Conservation (phyloP, 2,797 vertebrate species). For the Oreochromis grahami region DNA sequence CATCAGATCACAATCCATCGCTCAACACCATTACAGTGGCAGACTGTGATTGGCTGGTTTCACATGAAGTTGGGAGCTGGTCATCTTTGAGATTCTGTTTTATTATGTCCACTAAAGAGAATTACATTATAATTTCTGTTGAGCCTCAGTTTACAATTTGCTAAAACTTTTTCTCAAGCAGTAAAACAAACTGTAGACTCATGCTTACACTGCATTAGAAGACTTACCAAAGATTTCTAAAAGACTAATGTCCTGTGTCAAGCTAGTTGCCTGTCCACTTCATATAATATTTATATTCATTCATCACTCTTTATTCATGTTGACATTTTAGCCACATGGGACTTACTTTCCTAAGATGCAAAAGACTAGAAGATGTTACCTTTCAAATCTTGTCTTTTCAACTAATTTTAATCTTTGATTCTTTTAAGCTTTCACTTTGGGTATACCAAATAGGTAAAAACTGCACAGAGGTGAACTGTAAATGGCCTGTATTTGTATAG, state of each 20-base stretch:
- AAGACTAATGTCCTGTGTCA: neutral
- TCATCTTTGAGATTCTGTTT: neutral
- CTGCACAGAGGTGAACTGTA: neutral
- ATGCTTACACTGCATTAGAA: rapidly evolving
- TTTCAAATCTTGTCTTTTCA: neutral
- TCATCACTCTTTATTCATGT: neutral
- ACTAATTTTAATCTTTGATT: neutral
- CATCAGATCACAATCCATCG: neutral
- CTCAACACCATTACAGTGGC: neutral
- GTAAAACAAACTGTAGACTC: neutral
- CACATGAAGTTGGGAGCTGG: neutral
- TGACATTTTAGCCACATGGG: neutral
- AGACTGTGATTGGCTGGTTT: neutral
- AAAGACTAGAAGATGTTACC: neutral
- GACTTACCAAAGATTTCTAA: neutral
- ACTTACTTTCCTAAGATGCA: neutral
- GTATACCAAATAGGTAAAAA: rapidly evolving
- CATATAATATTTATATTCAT: neutral
- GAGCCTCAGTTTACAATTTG: neutral
- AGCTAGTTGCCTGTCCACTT: neutral
- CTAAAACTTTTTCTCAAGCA: neutral
- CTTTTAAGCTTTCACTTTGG: neutral
- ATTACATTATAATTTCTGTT: neutral
- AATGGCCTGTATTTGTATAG: too few relatives aligned
- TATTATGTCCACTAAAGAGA: neutral